phyloP scores from a whole-genome alignment of 2,888 invertebrate species.

The Drosophila koepferae region DNA sequence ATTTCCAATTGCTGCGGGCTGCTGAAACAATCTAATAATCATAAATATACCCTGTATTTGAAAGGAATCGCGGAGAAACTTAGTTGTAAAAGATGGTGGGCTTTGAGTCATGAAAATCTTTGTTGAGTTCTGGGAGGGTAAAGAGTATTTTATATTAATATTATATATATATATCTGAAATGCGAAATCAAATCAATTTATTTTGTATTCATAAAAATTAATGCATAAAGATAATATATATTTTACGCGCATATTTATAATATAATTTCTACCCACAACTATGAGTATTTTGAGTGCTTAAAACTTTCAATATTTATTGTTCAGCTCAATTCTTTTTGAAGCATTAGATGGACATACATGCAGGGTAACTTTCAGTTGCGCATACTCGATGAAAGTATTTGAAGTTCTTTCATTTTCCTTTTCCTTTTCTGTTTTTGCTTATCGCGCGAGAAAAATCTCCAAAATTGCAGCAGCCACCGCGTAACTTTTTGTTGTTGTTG shows the following conservation, averaged over 20 bases:
- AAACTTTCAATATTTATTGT: not conserved
- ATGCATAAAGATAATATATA: too few species aligned
- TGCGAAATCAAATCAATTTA: too few species aligned
- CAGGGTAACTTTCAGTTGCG: conserved; percentile 15
- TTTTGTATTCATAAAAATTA: too few species aligned
- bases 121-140: not conserved
- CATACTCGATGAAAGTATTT: not conserved
- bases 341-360: not conserved
- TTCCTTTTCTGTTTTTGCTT: conserved; percentile 57
- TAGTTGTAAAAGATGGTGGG: not conserved
- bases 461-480: conserved; percentile 67
- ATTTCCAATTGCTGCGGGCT: conserved; percentile 46
- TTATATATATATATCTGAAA: too few species aligned
- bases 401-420: conserved; percentile 35
- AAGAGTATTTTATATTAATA: not conserved
- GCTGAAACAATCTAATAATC: conserved; percentile 38
- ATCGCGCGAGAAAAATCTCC: conserved; percentile 79
- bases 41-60: conserved; percentile 45
- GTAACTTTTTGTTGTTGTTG: conserved; percentile 17
- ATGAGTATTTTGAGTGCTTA: too few species aligned
- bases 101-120: not conserved
- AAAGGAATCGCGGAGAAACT: not conserved
- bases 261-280: too few species aligned
- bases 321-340: not conserved
- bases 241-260: too few species aligned